Conservation (phyloP, 1,140 invertebrate genomes). For the Lepidurus packardi region DNA sequence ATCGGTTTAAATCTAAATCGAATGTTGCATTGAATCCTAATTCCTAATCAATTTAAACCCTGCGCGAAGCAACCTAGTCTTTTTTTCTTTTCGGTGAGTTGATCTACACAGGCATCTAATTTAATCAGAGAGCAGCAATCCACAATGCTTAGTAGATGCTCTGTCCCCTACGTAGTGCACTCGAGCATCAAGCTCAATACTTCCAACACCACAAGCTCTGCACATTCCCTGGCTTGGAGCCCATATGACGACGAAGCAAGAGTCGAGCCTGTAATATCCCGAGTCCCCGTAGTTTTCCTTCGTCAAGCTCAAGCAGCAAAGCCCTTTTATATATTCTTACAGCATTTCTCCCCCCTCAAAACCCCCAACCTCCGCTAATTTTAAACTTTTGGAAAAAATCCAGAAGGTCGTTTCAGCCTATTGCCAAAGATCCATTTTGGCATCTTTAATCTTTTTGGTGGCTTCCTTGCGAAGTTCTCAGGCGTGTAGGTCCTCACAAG, state of each 20-base stretch:
- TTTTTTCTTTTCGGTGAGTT: background rate
- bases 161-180: background rate
- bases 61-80: too few relatives aligned
- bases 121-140: background rate
- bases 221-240: constrained; percentile 16
- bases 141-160: background rate
- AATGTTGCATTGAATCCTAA: too few relatives aligned
- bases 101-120: background rate
- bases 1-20: too few relatives aligned
- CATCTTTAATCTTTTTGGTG: background rate
- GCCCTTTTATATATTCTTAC: constrained; percentile 16
- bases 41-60: too few relatives aligned
- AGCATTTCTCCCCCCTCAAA: background rate
- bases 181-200: constrained; percentile 10
- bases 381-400: constrained; percentile 19
- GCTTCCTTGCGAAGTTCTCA: too few relatives aligned
- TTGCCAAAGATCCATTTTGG: background rate
- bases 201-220: background rate
- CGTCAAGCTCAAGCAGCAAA: background rate
- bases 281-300: background rate
- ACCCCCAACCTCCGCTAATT: constrained; percentile 5
- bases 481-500: too few relatives aligned
- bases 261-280: background rate
- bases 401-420: constrained; percentile 17
- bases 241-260: constrained; percentile 18